Conservation (phyloP, 2,888 invertebrate species). For the Epicampocera succincta region DNA sequence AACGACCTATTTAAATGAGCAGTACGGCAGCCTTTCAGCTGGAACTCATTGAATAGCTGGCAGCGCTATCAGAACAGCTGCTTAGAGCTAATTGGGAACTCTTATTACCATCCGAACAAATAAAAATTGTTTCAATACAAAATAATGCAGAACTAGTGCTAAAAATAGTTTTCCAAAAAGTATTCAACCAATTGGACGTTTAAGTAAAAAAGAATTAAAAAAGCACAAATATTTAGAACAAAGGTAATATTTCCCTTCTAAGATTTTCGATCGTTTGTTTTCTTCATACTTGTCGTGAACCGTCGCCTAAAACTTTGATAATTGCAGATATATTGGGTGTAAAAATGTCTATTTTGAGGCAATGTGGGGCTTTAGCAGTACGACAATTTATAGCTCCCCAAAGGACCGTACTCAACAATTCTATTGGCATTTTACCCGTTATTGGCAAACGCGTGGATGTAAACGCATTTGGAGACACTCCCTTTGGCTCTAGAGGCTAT, state of each 20-base stretch:
- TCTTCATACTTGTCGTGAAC: neutral
- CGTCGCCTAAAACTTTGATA: neutral
- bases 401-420: constrained; percentile 1
- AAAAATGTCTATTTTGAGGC: constrained; percentile 73
- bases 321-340: constrained; percentile 6
- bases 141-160: neutral
- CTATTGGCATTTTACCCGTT: constrained; percentile 18
- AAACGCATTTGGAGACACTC: constrained; percentile 19
- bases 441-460: constrained; percentile 7
- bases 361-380: constrained; percentile 71
- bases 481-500: constrained; percentile 77
- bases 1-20: neutral
- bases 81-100: neutral
- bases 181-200: neutral
- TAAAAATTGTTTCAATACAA: neutral
- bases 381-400: constrained; percentile 55
- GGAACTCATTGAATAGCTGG: neutral
- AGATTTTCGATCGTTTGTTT: neutral
- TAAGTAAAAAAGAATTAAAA: neutral
- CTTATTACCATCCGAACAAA: neutral
- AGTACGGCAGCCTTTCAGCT: neutral
- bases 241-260: too few species aligned
- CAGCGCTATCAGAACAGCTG: neutral
- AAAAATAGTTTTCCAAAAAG: constrained; percentile 20
- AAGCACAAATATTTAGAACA: too few species aligned